phyloP scores from a whole-genome alignment of 92 coral and sea anemone genomes.

The Siderastrea siderea region DNA sequence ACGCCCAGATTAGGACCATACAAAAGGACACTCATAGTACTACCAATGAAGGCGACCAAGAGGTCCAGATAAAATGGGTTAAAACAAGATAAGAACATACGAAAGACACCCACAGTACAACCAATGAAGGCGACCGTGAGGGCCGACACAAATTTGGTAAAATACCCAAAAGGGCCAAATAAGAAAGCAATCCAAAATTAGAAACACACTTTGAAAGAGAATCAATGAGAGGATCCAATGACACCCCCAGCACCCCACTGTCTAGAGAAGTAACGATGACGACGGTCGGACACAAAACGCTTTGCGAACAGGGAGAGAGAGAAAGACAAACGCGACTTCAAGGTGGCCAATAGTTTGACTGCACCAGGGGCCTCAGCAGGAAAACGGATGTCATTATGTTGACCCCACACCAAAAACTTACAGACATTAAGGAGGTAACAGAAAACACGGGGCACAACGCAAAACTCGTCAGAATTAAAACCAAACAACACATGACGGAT shows the following conservation, averaged over 20 bases:
- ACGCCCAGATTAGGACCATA: too few species aligned
- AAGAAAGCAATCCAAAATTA: neutral
- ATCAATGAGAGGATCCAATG: neutral
- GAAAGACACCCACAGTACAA: neutral
- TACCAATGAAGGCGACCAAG: conserved; percentile 4
- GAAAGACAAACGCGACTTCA: neutral
- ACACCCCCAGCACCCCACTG: conserved; percentile 25
- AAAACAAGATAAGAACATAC: too few species aligned
- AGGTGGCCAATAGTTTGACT: neutral
- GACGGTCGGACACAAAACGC: neutral
- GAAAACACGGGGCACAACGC: conserved; percentile 3
- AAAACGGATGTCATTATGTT: conserved; percentile 25
- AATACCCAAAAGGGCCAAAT: neutral
- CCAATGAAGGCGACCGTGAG: neutral
- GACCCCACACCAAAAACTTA: conserved; percentile 6
- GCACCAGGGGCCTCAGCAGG: neutral
- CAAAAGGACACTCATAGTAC: neutral
- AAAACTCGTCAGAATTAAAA: neutral
- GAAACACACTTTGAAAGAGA: too few species aligned
- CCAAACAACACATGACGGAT: conserved; percentile 1
- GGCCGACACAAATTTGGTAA: too few species aligned
- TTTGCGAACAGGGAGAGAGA: neutral
- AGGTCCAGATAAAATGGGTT: neutral
- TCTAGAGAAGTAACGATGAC: neutral
- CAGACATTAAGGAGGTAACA: neutral